These are phyloP conservation scores for Ceyx margarethae DNA, from an alignment of 2,113 vertebrate species.

Conservation along the genomic window DNA sequence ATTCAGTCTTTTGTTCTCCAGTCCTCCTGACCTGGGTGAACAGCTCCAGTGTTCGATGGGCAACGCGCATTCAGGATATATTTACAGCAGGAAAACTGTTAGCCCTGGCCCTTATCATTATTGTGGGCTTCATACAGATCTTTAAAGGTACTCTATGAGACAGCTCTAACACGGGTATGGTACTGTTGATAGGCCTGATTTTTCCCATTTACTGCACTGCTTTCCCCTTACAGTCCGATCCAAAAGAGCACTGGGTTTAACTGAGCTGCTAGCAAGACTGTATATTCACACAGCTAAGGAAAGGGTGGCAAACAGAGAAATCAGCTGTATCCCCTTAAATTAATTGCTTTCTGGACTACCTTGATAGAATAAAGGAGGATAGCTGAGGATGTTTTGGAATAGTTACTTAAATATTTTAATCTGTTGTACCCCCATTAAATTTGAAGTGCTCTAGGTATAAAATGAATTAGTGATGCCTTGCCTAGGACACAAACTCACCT, in stretches of 20 bases:
- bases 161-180: background rate
- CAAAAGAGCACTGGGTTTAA: fast-evolving
- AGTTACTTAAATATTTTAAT: background rate
- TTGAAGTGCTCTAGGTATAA: background rate
- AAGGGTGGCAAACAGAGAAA: background rate
- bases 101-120: conserved; percentile 92
- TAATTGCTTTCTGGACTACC: background rate
- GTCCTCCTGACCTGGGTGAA: conserved; percentile 98
- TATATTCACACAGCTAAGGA: background rate
- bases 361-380: background rate
- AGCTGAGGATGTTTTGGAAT: background rate
- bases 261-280: background rate
- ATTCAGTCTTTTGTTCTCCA: conserved; percentile 64
- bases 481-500: background rate
- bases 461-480: background rate
- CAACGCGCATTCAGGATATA: conserved; percentile 92
- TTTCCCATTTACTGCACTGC: background rate
- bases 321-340: background rate
- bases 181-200: background rate
- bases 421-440: background rate
- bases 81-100: conserved; percentile 94
- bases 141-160: conserved; percentile 81
- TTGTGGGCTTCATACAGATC: conserved; percentile 90
- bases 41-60: conserved; percentile 93
- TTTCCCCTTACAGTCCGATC: background rate